Evolutionary conservation across 37 sponge, comb jelly and placozoan species (phyloP), one percentile per base, ranked within the genome.

Genomic region (Theonella swinhoei): DNA sequence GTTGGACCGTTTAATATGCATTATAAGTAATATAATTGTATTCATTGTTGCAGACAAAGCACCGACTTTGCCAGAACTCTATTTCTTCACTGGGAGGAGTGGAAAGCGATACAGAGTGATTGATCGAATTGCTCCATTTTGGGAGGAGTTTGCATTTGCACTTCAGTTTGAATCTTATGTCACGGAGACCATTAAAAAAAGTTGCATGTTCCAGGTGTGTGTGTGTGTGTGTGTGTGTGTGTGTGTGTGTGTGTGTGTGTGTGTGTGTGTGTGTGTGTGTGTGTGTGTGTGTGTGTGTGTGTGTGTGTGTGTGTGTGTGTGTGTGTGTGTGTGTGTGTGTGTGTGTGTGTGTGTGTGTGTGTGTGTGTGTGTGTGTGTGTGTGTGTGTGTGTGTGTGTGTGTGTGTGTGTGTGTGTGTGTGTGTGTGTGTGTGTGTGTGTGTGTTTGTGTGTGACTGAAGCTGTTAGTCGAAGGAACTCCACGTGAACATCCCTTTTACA

Each of bases 211-310:
- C 14, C 54, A 47, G 54, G 64, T 40, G 29, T 20, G 35, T 31
- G 35, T 17, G 37, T 75, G 76, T 42, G 76, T 75, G 76, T 75
- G 76, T 75, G 38, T 31, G 35, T 31, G 35, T 37, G 37, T 75
- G 58, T 9, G 76, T 42, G 76, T 75, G 76, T 75, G 76, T 75
- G 58, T 75, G 47, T 39, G 47, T 42, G 66, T 64, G 68, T 65
- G 40, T 32, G 66, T 63, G 80, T 65, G 80, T 79, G 80, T 79
- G 80, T 64, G 80, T 79, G 80, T 60, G 32, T 70, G 66, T 9
- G 63, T 77, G 78, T 9, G 66, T 78, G 82, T 69, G 58, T 81
- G 68, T 67, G 81, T 76, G 68, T 67, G 81, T 80, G 81, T 80
- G 42, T 68, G 81, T 38, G 81, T 80, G 81, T 67, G 81, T 80